phyloP scores from a whole-genome alignment of 2,797 vertebrate species.

The Enteromius mattozi region DNA sequence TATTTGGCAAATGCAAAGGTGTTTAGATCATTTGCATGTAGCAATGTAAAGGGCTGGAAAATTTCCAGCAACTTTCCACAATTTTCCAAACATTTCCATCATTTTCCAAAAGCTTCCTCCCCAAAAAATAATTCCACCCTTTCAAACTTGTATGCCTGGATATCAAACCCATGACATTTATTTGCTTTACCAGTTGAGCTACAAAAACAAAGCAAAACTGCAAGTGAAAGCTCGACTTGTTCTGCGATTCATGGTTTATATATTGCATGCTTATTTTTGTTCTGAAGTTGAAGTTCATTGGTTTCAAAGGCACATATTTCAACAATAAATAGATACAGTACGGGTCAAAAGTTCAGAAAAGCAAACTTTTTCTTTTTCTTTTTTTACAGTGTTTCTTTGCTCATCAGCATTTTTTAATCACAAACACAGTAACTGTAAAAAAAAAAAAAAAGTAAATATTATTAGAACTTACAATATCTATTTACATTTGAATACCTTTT shows the following conservation, averaged over 20 bases:
- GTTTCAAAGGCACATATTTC: not conserved
- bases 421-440: not conserved
- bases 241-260: not conserved
- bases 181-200: conserved; percentile 3
- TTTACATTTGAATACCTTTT: not conserved
- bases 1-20: not conserved
- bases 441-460: not conserved
- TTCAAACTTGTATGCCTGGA: not conserved
- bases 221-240: not conserved
- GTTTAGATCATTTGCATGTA: not conserved
- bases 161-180: not conserved
- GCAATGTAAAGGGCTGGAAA: not conserved
- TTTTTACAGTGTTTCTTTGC: not conserved
- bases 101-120: not conserved
- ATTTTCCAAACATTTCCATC: not conserved
- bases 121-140: not conserved
- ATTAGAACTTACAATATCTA: not conserved
- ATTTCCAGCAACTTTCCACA: not conserved
- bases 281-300: not conserved
- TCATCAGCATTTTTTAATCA: not conserved
- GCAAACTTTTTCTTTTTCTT: not conserved
- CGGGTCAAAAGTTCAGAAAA: not conserved
- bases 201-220: not conserved
- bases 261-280: not conserved
- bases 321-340: not conserved